These are phyloP conservation scores for Alloscopus bannaensis DNA, from an alignment of 2,888 invertebrate species.

Conservation along the genomic window DNA sequence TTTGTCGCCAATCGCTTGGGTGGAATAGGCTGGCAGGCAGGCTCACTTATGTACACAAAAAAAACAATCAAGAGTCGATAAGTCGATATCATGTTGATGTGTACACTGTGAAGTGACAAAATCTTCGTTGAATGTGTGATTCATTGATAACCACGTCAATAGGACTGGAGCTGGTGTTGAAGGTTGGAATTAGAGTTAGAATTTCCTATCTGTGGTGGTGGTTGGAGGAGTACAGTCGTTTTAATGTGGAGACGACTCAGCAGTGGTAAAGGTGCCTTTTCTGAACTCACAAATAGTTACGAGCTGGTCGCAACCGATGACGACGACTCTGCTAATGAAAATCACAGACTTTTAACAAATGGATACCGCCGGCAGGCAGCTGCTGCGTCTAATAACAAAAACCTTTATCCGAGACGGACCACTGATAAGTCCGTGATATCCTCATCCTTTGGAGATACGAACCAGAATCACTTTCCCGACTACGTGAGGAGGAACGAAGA, in stretches of 20 bases:
- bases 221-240: conserved; percentile 11
- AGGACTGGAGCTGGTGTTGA: too few species aligned
- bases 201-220: background rate
- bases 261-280: conserved; percentile 60
- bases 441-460: conserved; percentile 33
- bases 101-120: too few species aligned
- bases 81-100: too few species aligned
- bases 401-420: conserved; percentile 37
- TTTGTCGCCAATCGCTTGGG: too few species aligned
- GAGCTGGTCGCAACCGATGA: conserved; percentile 57
- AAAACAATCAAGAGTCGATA: too few species aligned
- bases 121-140: too few species aligned
- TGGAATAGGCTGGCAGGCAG: too few species aligned
- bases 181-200: too few species aligned
- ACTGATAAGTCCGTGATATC: conserved; percentile 39
- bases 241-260: conserved; percentile 69
- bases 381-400: conserved; percentile 50
- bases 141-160: too few species aligned
- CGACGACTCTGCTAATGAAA: conserved; percentile 58
- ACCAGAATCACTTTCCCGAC: conserved; percentile 40
- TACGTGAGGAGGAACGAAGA: conserved; percentile 16
- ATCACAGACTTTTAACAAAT: conserved; percentile 54
- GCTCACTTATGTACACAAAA: too few species aligned
- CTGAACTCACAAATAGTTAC: conserved; percentile 49
- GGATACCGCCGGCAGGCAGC: conserved; percentile 37